Evolutionary conservation across 64 coral and sea anemone genomes (phyloP).

Genomic region (Hydrozoanthus tunicans): DNA sequence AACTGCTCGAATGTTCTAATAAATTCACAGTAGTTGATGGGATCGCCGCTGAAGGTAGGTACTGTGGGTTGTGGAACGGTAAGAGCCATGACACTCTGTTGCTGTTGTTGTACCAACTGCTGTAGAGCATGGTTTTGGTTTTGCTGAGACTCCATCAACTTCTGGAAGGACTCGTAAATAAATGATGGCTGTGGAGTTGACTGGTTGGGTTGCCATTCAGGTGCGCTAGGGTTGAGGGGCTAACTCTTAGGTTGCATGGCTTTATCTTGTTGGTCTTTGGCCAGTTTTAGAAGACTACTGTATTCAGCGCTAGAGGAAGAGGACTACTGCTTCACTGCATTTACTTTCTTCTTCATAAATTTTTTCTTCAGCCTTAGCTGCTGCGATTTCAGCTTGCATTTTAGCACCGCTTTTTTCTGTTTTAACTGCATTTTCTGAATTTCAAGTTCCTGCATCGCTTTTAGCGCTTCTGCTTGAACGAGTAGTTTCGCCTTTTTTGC

Average conservation of each 20-base stretch:
- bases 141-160: constrained; percentile 24
- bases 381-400: constrained; percentile 48
- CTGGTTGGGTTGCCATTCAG: constrained; percentile 23
- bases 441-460: constrained; percentile 22
- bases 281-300: background rate
- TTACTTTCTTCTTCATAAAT: background rate
- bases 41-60: constrained; percentile 48
- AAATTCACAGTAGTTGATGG: constrained; percentile 50
- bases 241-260: constrained; percentile 14
- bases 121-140: constrained; percentile 34
- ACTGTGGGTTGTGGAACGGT: constrained; percentile 70
- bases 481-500: constrained; percentile 63
- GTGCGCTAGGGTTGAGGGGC: constrained; percentile 5
- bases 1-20: constrained; percentile 54
- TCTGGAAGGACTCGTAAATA: constrained; percentile 1
- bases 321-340: background rate
- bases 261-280: background rate
- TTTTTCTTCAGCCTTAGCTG: background rate
- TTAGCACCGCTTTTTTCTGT: background rate
- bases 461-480: constrained; percentile 25
- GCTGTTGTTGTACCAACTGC: constrained; percentile 56
- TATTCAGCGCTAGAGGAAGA: constrained; percentile 21
- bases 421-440: constrained; percentile 50
- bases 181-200: constrained; percentile 26
- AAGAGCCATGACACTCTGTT: constrained; percentile 47